Conservation (phyloP, 2,113 vertebrate species). For the Peucedramus taeniatus region DNA sequence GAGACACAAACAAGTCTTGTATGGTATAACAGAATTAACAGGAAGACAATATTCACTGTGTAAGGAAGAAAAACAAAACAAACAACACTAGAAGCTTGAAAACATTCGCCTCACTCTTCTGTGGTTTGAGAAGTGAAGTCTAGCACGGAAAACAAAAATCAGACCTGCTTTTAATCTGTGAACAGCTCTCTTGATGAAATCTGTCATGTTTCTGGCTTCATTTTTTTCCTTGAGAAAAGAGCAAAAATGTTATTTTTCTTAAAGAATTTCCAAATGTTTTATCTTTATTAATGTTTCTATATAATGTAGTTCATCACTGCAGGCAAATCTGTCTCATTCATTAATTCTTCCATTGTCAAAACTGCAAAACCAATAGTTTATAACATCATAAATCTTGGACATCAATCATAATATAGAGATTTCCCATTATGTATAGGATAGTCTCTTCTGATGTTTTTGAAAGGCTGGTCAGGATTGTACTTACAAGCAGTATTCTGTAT, state of each 20-base stretch:
- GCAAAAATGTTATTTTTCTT: constrained; percentile 69
- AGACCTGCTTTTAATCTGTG: constrained; percentile 36
- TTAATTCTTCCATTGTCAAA: constrained; percentile 80
- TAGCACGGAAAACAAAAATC: constrained; percentile 29
- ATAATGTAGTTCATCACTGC: constrained; percentile 66
- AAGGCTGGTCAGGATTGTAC: constrained; percentile 75
- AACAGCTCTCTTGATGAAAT: constrained; percentile 71
- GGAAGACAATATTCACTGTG: background rate
- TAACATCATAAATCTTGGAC: constrained; percentile 64
- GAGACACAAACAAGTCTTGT: background rate
- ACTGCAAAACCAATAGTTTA: constrained; percentile 77
- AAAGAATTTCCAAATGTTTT: constrained; percentile 73
- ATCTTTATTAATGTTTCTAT: constrained; percentile 77
- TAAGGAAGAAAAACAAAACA: background rate
- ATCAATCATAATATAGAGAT: constrained; percentile 64
- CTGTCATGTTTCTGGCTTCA: constrained; percentile 72
- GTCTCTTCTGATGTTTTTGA: constrained; percentile 72
- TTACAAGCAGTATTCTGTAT: constrained; percentile 73
- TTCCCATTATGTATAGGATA: constrained; percentile 45
- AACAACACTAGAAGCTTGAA: background rate
- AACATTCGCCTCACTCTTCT: constrained; percentile 4
- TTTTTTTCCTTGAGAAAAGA: constrained; percentile 72
- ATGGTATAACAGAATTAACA: background rate
- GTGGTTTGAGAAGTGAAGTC: constrained; percentile 18
- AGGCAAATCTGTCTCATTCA: constrained; percentile 69